Base-by-base conservation (phyloP, 37 sponge, comb jelly and placozoan genomes). In the Eunapius fragilis region DNA sequence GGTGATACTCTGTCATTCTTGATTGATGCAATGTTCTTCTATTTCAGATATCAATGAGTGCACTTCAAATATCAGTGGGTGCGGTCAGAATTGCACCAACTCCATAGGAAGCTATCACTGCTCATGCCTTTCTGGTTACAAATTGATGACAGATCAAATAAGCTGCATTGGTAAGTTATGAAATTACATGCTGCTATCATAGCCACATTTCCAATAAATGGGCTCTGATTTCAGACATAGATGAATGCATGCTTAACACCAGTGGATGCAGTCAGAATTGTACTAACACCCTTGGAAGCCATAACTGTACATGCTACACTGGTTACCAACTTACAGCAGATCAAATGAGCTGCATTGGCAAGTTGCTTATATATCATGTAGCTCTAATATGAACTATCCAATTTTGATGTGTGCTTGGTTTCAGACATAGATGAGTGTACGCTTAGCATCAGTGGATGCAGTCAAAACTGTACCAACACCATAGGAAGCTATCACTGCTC, bases 141-240 rank as follows among this genome's bases (percentile, higher is more conserved):
- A 58, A 58, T 19, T 58, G 6, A 19, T 19, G 2, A 9, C 7
- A 45, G 47, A 45, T 45, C 47, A 11, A 11, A 45, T 45, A 9
- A 45, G 47, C 47, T 45, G 47, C 9, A 11, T 9, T 11, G 47
- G 47, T 45, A 45, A 45, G 9, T 45, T 11, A 4, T 45, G 9
- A 45, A 4, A 45, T 45, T 45, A 9, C 47, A n/a, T n/a, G n/a
- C n/a, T n/a, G n/a, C n/a, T n/a, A n/a, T n/a, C n/a, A n/a, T n/a
- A n/a, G n/a, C n/a, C n/a, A n/a, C n/a, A n/a, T n/a, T n/a, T n/a
- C n/a, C n/a, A n/a, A n/a, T n/a, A n/a, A n/a, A n/a, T n/a, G n/a
- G n/a, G n/a, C n/a, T n/a, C n/a, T n/a, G n/a, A 41, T 58, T 58
- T 17, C 58, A 85, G 86, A 85, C 48, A 78, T 85, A 25, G 71